Evolutionary conservation across 2,888 invertebrate species (phyloP), one percentile per base, ranked within the genome.

Genomic region (Patella caerulea): DNA sequence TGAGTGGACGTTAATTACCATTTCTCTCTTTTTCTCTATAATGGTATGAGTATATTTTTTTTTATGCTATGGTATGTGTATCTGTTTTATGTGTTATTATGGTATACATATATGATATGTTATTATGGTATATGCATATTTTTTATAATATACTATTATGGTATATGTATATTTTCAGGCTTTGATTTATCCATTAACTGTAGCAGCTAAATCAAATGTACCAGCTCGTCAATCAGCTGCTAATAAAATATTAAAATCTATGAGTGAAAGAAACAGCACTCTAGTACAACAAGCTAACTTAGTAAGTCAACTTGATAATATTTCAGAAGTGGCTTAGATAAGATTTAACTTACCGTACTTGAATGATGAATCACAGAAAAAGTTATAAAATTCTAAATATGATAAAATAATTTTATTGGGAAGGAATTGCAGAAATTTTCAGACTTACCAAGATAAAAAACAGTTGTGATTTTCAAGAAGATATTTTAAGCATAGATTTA

Each of bases 201-300:
- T 99, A 0, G 99, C 99, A 0, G 96, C 98, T 0, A 99, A 99
- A 85, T 91, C 91, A 7, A 89, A 86, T 54, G 89, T 86, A 12
- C 82, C 86, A 14, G 88, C 90, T 0, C 85, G 91, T 15, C 89
- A 96, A 87, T 95, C 94, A 83, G 98, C 98, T 0, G 99, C 99
- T 1, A 96, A 97, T 90, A 97, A 97, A 91, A 96, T 99, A 73
- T 92, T 99, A 75, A 96, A 96, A 85, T 96, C 95, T 70, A 98
- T 99, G 97, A 95, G 96, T 84, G 98, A 99, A 82, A 97, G 98
- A 92, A 97, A 97, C 75, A 95, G 95, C 19, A 95, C 94, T 53
- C 93, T 99, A 72, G 99, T 99, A 0, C 96, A 96, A 86, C 99
- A 99, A 91, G 98, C 98, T 0, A 94, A 97, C 87, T 96, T 98